phyloP scores from a whole-genome alignment of 2,113 vertebrate genomes.

The Lamprotornis superbus region DNA sequence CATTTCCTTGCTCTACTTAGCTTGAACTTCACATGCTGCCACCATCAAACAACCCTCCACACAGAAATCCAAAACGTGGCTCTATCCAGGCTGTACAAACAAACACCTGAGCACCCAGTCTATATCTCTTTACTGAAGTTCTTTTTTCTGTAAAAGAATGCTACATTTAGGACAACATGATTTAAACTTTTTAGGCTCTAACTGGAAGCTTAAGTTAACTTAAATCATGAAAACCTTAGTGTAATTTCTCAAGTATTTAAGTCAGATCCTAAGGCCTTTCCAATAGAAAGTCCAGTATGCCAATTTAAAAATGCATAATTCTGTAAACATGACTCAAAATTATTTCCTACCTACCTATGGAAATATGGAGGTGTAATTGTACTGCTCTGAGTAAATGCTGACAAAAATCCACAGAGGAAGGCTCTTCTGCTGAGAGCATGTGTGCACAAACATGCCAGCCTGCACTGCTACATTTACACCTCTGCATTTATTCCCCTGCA shows the following conservation, averaged over 20 bases:
- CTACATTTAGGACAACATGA: not conserved
- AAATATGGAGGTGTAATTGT: not conserved
- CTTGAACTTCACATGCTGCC: not conserved
- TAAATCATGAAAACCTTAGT: not conserved
- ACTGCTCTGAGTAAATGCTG: not conserved
- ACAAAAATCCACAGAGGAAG: not conserved
- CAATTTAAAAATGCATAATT: not conserved
- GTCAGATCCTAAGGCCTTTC: not conserved
- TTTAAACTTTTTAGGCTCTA: not conserved
- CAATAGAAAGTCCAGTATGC: not conserved
- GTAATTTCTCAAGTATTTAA: not conserved
- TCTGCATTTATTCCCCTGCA: not conserved
- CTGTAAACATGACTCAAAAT: not conserved
- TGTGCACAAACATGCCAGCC: not conserved
- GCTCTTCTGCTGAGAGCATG: not conserved
- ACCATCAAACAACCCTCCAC: not conserved
- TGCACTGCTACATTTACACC: not conserved
- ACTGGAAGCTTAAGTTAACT: not conserved
- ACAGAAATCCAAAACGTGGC: not conserved
- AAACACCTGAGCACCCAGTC: not conserved
- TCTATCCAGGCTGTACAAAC: not conserved
- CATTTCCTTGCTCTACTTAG: conserved; percentile 12
- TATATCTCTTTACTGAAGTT: not conserved
- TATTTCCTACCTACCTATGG: not conserved
- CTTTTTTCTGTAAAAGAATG: not conserved